Base-by-base conservation (phyloP, 2,888 invertebrate species). In the Dynastes maya region DNA sequence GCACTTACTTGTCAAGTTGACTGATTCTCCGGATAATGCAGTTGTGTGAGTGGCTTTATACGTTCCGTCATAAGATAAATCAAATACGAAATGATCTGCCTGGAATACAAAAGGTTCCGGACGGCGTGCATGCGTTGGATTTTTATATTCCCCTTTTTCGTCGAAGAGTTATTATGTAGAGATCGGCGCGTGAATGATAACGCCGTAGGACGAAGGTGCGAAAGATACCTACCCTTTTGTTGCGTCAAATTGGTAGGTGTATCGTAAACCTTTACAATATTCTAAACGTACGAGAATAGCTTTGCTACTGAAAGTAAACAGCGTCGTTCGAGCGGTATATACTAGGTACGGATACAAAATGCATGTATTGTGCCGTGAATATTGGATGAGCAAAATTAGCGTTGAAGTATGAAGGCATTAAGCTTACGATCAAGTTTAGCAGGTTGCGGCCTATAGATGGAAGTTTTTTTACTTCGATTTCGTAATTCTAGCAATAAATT, bases 1-100 rank as follows among this genome's bases (percentile, higher is more conserved):
- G 55, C 70, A 51, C 68, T 68, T 75, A 61, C 75, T 61, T 75
- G 78, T 75, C 76, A 78, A 75, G 67, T 78, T 76, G 76, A 78
- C 76, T 78, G 63, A 68, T 78, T 78, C 63, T 45, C 55, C 68
- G 76, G 78, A 78, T 76, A 78, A 78, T 76, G 70, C 61, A 37
- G 67, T 78, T 78, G 78, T 75, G 78, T 78, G 78, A 55, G 75
- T 67, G 58, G 58, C 72, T 74, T 55, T 74, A 71, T 64, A 70
- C 68, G 61, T 61, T 37, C 58, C 45, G 65, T 32, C 75, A 68
- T 65, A 72, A 78, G 61, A 78, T 78, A 78, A 78, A 78, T 78
- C 76, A 78, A 68, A 78, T 63, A 75, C 67, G 78, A 78, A 74
- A 78, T 76, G 75, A 78, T 78, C 65, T 53, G 65, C 49, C 16